Evolutionary conservation across 2,113 vertebrate species (phyloP).

Genomic region (Pomatorhinus ruficollis): DNA sequence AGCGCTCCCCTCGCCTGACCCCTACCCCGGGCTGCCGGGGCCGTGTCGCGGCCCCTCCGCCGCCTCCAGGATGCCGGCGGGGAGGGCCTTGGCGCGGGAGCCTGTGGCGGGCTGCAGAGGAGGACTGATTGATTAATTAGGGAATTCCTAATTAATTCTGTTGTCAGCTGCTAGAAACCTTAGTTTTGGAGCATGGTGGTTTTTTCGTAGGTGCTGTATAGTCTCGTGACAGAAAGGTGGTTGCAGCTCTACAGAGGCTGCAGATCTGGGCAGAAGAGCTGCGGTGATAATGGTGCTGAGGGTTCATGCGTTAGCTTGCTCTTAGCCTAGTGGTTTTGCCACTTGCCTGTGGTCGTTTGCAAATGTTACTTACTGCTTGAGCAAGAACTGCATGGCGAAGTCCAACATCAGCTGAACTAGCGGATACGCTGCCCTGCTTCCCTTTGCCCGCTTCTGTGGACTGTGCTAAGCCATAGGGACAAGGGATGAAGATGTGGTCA

Average conservation of each 20-base stretch:
- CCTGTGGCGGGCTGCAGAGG: not conserved
- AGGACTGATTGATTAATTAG: rapidly evolving
- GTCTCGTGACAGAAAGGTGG: rapidly evolving
- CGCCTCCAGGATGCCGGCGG: not conserved
- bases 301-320: not conserved
- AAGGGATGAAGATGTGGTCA: not conserved
- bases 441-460: not conserved
- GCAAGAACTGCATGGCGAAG: too few relatives aligned
- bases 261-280: not conserved
- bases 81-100: not conserved
- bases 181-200: not conserved
- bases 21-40: too few relatives aligned
- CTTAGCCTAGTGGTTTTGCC: not conserved
- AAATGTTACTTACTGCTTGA: rapidly evolving
- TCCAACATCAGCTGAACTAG: not conserved
- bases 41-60: not conserved
- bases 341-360: rapidly evolving
- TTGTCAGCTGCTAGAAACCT: not conserved
- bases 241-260: not conserved
- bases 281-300: not conserved
- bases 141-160: not conserved
- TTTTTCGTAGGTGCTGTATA: not conserved
- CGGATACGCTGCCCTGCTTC: not conserved
- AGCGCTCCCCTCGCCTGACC: not conserved
- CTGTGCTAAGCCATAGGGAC: not conserved